A percentile compares a stretch with the other conserved stretches of the same genome.
phyloP scores from a whole-genome alignment of 1,140 invertebrate species.

The Pogonomyrmex barbatus region DNA sequence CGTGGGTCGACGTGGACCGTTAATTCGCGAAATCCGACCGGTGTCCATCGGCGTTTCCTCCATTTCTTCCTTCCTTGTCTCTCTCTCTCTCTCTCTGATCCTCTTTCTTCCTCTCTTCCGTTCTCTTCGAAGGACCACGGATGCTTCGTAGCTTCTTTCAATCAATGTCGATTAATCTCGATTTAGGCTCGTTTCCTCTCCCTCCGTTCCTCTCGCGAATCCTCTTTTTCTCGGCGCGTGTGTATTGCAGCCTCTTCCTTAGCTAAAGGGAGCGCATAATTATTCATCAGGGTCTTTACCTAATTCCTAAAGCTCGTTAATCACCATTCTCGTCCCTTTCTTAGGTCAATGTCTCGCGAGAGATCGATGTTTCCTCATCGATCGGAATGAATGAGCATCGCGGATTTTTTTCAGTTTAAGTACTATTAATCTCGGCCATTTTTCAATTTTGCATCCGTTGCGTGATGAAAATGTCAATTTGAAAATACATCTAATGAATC shows the following conservation, averaged over 20 bases:
- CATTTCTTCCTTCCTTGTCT: not conserved
- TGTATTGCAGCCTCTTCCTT: constrained; percentile 54
- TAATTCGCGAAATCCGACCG: constrained; percentile 68
- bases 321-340: constrained; percentile 59
- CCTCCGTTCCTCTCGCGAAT: constrained; percentile 7
- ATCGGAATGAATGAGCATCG: constrained; percentile 14
- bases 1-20: constrained; percentile 55
- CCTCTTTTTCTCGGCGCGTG: constrained; percentile 54
- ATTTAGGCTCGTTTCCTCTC: constrained; percentile 69
- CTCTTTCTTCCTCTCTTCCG: constrained; percentile 31
- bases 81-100: not conserved
- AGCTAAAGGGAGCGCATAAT: constrained; percentile 67
- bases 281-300: constrained; percentile 74
- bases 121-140: constrained; percentile 15
- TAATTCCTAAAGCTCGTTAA: constrained; percentile 77
- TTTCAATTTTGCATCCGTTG: not conserved
- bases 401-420: constrained; percentile 3
- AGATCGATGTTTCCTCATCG: constrained; percentile 62
- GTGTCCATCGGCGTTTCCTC: constrained; percentile 31
- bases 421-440: not conserved
- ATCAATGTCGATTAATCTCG: constrained; percentile 80
- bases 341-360: constrained; percentile 64
- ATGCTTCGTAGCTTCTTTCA: constrained; percentile 70
- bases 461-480: not conserved
- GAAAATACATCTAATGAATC: not conserved